Conservation (phyloP, 2,113 vertebrate species). For the Ginglymostoma cirratum region DNA sequence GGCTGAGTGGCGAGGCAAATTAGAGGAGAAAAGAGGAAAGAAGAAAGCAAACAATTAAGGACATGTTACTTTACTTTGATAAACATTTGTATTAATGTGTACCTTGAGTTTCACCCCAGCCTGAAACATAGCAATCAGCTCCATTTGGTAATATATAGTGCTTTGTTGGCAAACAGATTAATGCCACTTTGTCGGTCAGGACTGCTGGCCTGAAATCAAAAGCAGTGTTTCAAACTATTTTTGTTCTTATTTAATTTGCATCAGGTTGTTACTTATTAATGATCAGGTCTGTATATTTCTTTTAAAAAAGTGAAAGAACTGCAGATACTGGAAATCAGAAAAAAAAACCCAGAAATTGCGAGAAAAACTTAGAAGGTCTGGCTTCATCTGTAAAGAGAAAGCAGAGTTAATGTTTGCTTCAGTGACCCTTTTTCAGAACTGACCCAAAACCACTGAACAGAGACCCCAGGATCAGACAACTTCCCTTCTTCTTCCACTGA, state of each 20-base stretch:
- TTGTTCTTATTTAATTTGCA: background rate
- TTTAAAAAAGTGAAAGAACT: background rate
- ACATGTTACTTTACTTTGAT: background rate
- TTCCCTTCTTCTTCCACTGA: too few species aligned
- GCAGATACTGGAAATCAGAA: too few species aligned
- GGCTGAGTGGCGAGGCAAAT: background rate
- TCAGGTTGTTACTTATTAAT: background rate
- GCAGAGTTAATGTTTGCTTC: too few species aligned
- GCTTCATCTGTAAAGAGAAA: too few species aligned
- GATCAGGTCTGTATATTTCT: background rate
- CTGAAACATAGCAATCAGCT: slow-evolving; percentile 79
- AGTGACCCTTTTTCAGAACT: too few species aligned
- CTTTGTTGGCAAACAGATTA: slow-evolving; percentile 71
- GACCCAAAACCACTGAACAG: too few species aligned
- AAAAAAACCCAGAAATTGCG: too few species aligned
- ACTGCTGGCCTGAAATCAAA: slow-evolving; percentile 64
- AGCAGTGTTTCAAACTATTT: background rate
- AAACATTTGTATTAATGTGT: background rate
- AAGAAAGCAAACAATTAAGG: background rate
- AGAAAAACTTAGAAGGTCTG: too few species aligned
- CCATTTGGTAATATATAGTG: slow-evolving; percentile 68
- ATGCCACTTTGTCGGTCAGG: slow-evolving; percentile 74
- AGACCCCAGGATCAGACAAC: too few species aligned
- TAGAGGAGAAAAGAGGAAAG: background rate
- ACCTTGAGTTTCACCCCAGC: slow-evolving; percentile 92